Conservation (phyloP, 2,113 vertebrate genomes). For the Microtus pennsylvanicus region DNA sequence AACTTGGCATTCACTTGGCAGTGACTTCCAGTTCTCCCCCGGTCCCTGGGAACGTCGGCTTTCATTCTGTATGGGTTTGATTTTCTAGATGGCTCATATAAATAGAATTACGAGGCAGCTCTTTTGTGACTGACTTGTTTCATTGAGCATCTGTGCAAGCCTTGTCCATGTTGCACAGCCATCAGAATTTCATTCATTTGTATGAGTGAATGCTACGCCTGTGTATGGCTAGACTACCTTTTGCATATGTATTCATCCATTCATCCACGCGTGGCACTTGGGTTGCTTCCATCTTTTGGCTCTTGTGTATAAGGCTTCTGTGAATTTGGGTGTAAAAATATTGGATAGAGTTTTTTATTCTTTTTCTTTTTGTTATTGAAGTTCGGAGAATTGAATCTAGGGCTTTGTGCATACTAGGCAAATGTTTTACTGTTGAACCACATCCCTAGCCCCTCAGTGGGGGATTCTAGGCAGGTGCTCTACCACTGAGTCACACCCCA, state of each 20-base stretch:
- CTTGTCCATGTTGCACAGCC: not conserved
- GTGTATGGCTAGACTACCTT: not conserved
- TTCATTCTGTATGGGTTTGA: not conserved
- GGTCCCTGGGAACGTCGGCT: not conserved
- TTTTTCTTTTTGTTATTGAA: not conserved
- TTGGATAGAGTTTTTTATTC: not conserved
- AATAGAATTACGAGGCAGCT: not conserved
- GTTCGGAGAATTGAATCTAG: not conserved
- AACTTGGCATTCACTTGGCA: not conserved
- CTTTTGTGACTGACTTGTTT: conserved; percentile 6
- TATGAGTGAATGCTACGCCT: not conserved
- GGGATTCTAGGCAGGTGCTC: not conserved
- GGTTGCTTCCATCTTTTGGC: not conserved
- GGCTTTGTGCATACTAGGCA: not conserved
- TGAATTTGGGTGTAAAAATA: not conserved
- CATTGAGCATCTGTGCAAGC: not conserved
- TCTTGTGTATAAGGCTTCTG: not conserved
- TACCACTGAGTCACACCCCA: not conserved
- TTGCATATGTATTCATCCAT: not conserved
- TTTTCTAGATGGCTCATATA: not conserved
- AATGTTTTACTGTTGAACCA: not conserved
- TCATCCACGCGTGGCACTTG: not conserved
- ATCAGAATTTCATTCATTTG: not conserved
- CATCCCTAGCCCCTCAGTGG: not conserved
- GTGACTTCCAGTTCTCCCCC: not conserved